Evolutionary conservation across 1,140 invertebrate species (phyloP).

Genomic region (Asbolus verrucosus): DNA sequence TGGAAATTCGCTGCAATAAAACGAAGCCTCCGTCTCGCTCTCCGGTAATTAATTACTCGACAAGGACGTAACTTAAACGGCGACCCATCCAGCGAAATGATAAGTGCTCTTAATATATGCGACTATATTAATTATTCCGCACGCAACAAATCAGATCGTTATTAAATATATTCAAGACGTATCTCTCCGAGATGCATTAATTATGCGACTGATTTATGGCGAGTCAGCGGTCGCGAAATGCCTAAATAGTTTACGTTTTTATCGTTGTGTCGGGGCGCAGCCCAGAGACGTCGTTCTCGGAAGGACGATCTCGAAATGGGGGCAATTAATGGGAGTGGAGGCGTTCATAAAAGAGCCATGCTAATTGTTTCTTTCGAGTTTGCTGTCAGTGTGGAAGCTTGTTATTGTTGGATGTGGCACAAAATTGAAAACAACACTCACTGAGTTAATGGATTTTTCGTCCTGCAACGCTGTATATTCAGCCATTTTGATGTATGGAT

Average conservation of each 20-base stretch:
- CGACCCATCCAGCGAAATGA: slow-evolving; percentile 19
- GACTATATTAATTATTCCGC: slow-evolving; percentile 44
- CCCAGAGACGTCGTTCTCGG: no score
- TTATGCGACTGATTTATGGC: slow-evolving; percentile 30
- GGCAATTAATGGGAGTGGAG: no score
- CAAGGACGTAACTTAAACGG: slow-evolving; percentile 31
- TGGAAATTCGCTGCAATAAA: not conserved
- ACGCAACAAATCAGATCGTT: slow-evolving; percentile 44
- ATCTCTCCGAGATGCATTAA: slow-evolving; percentile 20
- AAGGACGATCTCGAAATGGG: no score
- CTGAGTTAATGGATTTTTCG: no score
- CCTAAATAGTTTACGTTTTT: slow-evolving; percentile 21
- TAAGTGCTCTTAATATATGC: slow-evolving; percentile 23
- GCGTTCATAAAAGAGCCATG: no score
- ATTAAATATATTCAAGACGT: slow-evolving; percentile 34
- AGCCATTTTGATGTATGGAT: no score
- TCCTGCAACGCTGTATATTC: no score
- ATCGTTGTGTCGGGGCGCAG: no score
- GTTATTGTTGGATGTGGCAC: no score
- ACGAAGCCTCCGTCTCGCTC: not conserved
- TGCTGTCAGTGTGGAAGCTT: no score
- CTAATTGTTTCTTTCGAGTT: no score
- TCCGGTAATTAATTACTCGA: slow-evolving; percentile 22
- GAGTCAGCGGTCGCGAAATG: slow-evolving; percentile 1
- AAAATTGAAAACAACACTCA: no score